Evolutionary conservation across 2,888 invertebrate genomes (phyloP), one percentile per base, ranked within the genome.

Genomic region (Meliscaeva auricollis): DNA sequence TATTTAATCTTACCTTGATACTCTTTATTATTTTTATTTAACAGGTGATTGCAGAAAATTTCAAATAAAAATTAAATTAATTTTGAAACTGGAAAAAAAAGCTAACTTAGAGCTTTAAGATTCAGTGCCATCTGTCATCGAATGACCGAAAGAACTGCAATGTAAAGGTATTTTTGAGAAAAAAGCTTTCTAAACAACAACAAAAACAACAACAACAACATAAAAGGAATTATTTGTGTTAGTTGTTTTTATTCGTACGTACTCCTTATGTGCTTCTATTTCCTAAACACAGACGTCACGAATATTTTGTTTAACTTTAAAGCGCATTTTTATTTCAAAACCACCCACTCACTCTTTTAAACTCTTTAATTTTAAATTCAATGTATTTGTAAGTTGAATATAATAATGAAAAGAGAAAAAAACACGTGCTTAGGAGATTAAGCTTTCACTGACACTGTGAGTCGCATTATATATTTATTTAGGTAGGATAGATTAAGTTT

Each of bases 371-470:
- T 11, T 62, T 60, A n/a, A 17, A 13, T 15, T 44, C 7, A 13
- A 3, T 56, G 41, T 20, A 15, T 17, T 13, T 44, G 44, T 69
- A n/a, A 9, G 54, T 13, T 7, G 3, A 17, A 13, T 15, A 69
- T 30, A n/a, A n/a, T n/a, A n/a, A 22, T 26, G 26, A 11, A 60
- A 46, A 54, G 13, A 30, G 44, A 38, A 13, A 15, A 41, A 80
- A 75, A 85, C 80, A 85, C 81, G 85, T 85, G 85, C 76, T 85
- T 44, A 17, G 48, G 56, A 48, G 69, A 62, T 73, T 77, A 73
- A 73, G 66, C 68, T 75, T 76, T 58, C 11, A 80, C 46, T 58
- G 52, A 38, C 73, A 78, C 60, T 32, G 48, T 26, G 26, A 3
- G 26, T 35, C 50, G 44, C 46, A 50, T 41, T n/a, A 11, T 72